phyloP scores from a whole-genome alignment of 2,113 vertebrate species.

The Paramisgurnus dabryanus region DNA sequence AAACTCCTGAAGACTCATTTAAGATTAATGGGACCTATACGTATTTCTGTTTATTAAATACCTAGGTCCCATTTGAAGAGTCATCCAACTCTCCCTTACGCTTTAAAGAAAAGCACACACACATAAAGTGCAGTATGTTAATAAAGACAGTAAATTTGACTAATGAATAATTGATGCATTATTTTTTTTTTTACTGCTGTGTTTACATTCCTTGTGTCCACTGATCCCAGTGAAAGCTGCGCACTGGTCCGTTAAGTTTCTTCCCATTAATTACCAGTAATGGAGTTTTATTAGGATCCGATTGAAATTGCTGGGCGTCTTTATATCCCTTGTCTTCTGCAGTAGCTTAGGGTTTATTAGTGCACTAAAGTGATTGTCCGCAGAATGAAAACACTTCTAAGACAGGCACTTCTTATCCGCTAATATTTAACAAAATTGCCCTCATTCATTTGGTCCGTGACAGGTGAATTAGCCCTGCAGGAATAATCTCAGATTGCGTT shows the following conservation, averaged over 20 bases:
- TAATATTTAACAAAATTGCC: slow-evolving; percentile 93
- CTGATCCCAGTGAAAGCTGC: slow-evolving; percentile 68
- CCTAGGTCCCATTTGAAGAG: no score
- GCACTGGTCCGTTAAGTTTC: slow-evolving; percentile 63
- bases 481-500: slow-evolving; percentile 83
- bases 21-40: no score
- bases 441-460: slow-evolving; percentile 88
- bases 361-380: slow-evolving; percentile 71
- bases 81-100: no score
- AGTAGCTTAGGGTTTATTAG: slow-evolving; percentile 71
- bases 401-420: slow-evolving; percentile 71
- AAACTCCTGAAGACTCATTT: no score
- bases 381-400: slow-evolving; percentile 72
- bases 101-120: not conserved
- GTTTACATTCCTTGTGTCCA: slow-evolving; percentile 60
- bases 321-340: slow-evolving; percentile 65
- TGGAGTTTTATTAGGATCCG: slow-evolving; percentile 73
- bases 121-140: not conserved
- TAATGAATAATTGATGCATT: slow-evolving; percentile 10
- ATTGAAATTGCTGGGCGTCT: slow-evolving; percentile 73
- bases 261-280: slow-evolving; percentile 79
- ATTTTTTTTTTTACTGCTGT: slow-evolving; percentile 54
- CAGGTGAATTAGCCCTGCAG: slow-evolving; percentile 88
- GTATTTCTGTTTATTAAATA: no score
- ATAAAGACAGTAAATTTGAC: not conserved